A percentile compares a stretch with the other conserved stretches of the same genome.
phyloP scores from a whole-genome alignment of 2,113 vertebrate genomes.

The Ctenodactylus gundi region DNA sequence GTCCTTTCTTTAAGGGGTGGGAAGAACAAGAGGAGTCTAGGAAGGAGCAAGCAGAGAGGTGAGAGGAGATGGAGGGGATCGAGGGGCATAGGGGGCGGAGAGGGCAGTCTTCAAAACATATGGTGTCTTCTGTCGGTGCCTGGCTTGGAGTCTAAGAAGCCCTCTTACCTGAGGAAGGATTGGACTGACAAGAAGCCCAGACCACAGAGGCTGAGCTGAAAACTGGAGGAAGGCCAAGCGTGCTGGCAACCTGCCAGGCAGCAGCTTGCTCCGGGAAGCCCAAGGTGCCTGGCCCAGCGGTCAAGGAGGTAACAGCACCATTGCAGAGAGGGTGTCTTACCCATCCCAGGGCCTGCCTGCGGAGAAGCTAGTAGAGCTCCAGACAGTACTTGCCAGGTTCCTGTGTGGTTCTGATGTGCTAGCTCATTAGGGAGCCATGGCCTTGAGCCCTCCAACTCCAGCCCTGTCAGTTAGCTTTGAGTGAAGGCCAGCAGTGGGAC shows the following conservation, averaged over 20 bases:
- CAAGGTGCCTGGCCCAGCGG: background rate
- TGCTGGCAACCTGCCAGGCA: background rate
- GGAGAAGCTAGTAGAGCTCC: background rate
- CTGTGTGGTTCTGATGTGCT: background rate
- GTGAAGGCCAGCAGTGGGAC: background rate
- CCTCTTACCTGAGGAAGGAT: background rate
- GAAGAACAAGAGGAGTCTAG: background rate
- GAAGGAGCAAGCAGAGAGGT: background rate
- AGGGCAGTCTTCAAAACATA: background rate
- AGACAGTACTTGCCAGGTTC: background rate
- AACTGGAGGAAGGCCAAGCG: background rate
- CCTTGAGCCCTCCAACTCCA: background rate
- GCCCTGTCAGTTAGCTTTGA: background rate
- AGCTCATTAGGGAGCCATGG: background rate
- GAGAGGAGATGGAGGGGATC: fast-evolving
- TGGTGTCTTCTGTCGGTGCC: background rate
- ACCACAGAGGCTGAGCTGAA: background rate
- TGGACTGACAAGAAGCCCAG: background rate
- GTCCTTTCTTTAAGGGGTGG: background rate
- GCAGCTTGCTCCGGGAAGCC: too few relatives aligned
- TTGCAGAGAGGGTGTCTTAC: background rate
- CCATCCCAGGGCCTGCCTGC: background rate
- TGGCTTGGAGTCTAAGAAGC: background rate
- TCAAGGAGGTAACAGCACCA: background rate
- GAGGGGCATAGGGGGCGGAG: background rate